A percentile compares a stretch with the other conserved stretches of the same genome.
Conservation (phyloP, 2,797 vertebrate genomes). For the Megaceryle alcyon region DNA sequence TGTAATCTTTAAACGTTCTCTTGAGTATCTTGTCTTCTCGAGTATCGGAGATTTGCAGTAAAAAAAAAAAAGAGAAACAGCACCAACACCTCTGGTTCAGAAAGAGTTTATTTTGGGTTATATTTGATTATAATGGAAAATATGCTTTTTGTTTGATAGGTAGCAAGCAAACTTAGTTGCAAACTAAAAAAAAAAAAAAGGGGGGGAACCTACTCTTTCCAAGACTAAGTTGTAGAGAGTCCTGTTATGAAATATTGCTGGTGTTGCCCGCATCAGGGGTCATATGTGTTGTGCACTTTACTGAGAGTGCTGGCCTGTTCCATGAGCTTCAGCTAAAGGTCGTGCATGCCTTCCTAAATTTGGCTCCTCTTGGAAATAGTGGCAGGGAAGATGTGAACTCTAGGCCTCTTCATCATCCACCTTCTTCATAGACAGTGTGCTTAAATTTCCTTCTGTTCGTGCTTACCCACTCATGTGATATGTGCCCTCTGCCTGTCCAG, state of each 20-base stretch:
- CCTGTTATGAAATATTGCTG: neutral
- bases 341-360: constrained; percentile 81
- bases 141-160: neutral
- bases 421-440: constrained; percentile 36
- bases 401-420: constrained; percentile 12
- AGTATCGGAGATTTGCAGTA: neutral
- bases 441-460: constrained; percentile 34
- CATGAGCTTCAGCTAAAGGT: constrained; percentile 71
- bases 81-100: neutral
- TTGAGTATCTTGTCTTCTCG: neutral
- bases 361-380: constrained; percentile 72
- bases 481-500: neutral
- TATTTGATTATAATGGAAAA: neutral
- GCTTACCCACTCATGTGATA: neutral
- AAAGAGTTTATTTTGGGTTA: neutral
- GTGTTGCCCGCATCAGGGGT: neutral
- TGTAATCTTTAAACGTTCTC: neutral
- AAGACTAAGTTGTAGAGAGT: neutral
- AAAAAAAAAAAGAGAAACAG: neutral
- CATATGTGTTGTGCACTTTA: constrained; percentile 36
- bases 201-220: neutral
- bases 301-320: constrained; percentile 24
- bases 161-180: neutral
- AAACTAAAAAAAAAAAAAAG: neutral
- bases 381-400: constrained; percentile 48